Evolutionary conservation across 23 tunicate genomes (phyloP).

Genomic region (Trididemnum nubilum): DNA sequence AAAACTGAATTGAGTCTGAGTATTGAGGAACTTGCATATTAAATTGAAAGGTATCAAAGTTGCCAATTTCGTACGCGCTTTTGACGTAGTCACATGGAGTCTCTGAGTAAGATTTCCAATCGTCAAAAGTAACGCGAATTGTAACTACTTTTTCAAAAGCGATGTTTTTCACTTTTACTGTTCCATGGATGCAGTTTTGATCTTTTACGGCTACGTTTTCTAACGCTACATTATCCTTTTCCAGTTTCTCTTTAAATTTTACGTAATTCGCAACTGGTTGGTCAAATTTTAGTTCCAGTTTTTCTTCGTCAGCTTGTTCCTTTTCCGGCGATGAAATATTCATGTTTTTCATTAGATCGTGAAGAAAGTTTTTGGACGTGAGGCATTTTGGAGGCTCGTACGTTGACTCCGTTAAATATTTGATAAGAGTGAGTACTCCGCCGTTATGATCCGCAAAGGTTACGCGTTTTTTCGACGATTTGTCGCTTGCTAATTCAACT

Average conservation of each 20-base stretch:
- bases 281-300: slow-evolving; percentile 51
- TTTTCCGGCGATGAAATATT: slow-evolving; percentile 5
- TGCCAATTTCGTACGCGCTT: slow-evolving; percentile 50
- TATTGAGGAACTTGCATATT: slow-evolving; percentile 23
- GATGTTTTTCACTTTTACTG: slow-evolving; percentile 83
- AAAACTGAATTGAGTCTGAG: slow-evolving; percentile 48
- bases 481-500: background rate
- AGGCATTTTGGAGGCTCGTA: slow-evolving; percentile 71
- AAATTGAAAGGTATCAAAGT: slow-evolving; percentile 80
- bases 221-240: slow-evolving; percentile 46
- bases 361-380: slow-evolving; percentile 30
- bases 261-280: slow-evolving; percentile 84
- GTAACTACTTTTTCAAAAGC: slow-evolving; percentile 65
- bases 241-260: slow-evolving; percentile 58
- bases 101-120: slow-evolving; percentile 56
- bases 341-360: slow-evolving; percentile 39
- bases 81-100: slow-evolving; percentile 47
- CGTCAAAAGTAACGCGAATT: slow-evolving; percentile 71
- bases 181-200: slow-evolving; percentile 28
- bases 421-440: slow-evolving; percentile 47
- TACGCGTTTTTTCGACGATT: slow-evolving; percentile 44
- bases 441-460: slow-evolving; percentile 94
- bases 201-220: slow-evolving; percentile 67
- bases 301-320: background rate
- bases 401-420: slow-evolving; percentile 70